Base-by-base conservation (phyloP, 2,888 invertebrate genomes). In the Reticulitermes lucifugus region DNA sequence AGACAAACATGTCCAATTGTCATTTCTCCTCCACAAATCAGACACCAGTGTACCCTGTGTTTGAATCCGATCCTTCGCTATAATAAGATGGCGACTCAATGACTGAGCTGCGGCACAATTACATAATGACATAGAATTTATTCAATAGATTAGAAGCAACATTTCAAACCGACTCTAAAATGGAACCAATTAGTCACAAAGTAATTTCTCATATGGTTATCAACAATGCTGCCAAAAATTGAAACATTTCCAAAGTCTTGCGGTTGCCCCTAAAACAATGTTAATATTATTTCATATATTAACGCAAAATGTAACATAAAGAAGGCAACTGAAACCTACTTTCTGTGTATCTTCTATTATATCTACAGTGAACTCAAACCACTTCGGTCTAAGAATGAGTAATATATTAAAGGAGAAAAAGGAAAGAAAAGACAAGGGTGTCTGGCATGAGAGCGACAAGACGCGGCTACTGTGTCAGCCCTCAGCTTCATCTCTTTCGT, bases 381-480 rank as follows among this genome's bases (percentile, higher is more conserved):
- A 77, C 7, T 77, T 77, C 46, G 77, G 46, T 77, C n/a, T 43
- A 22, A 4, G 77, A 35, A 43, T 77, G 77, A 77, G 46, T 22
- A 21, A n/a, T 35, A 73, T n/a, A 77, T 21, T 46, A 77, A 14
- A 77, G 22, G 21, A 77, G 35, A 77, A 77, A 77, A 77, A 21
- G n/a, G 35, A 43, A 77, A 77, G 35, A 46, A 46, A 77, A 77
- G 51, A n/a, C 46, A n/a, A 77, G 77, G 77, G 46, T 77, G 77
- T 77, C 77, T 77, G 41, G 77, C 43, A 77, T 77, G 2, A 77
- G 46, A 41, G 73, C 73, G 55, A 55, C 55, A 55, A 55, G 55
- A 55, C 55, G 18, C 18, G 73, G 77, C 77, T 77, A 77, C 77
- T 77, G 77, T 77, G 51, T 77, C 77, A 77, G 46, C 77, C 73